Evolutionary conservation across 1,140 invertebrate species (phyloP), one percentile per base, ranked within the genome.

Genomic region (Nymphalis io): DNA sequence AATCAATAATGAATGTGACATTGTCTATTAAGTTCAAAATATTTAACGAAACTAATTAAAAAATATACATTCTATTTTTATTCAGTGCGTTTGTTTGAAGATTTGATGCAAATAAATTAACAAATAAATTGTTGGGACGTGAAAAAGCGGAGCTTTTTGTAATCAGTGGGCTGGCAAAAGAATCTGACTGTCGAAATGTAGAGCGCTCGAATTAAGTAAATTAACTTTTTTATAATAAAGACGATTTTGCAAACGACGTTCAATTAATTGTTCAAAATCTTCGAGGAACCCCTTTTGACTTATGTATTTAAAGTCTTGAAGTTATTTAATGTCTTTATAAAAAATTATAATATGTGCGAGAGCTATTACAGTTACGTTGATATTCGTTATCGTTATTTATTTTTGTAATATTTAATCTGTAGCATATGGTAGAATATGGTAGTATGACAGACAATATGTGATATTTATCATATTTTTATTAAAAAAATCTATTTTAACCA

Each of bases 211-310:
- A 86, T 87, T 86, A 86, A 78, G 81, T 80, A 84, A 89, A 87
- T 87, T 87, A 86, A 83, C 84, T 86, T 89, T 89, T 53, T 87
- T 84, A 78, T 80, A 79, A 78, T 81, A 78, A 83, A 86, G 78
- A 64, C 68, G 53, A 68, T 70, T 75, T 84, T 89, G 86, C 83
- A 83, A 87, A 85, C 85, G 87, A 85, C 87, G 82, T 83, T 60
- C 76, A 83, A 89, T 89, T 86, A 87, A 89, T 86, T 84, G 80
- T 79, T 73, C 72, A 76, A 81, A 77, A 79, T 88, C 83, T 85
- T 86, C 84, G 63, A 70, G 71, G 80, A 64, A 55, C 51, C 33
- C 61, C 46, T 63, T 63, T 53, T 63, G 44, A 33, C 40, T n/a
- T 44, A 44, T 44, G 13, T n/a, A 15, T 15, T 44, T 44, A 44